Percentiles rank a stretch among this genome's conserved stretches.
These are phyloP conservation scores for Dicyrtoma fusca DNA, from an alignment of 2,888 invertebrate species.

Conservation along the genomic window DNA sequence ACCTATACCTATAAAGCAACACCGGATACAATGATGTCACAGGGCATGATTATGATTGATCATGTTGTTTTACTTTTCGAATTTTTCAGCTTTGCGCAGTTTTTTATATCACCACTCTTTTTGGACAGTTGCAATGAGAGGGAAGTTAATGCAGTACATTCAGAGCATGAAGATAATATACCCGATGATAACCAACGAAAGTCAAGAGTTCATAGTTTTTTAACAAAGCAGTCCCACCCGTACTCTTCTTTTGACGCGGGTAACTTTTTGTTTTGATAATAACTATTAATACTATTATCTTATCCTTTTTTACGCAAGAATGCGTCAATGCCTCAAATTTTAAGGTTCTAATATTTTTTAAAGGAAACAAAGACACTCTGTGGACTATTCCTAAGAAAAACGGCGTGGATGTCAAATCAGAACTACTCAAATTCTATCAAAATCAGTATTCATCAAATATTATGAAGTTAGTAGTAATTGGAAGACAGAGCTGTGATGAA, in stretches of 20 bases:
- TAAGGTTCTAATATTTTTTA: no score
- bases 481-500: slow-evolving; percentile 58
- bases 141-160: slow-evolving; percentile 88
- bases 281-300: no score
- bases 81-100: slow-evolving; percentile 81
- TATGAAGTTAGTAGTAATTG: slow-evolving; percentile 42
- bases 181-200: slow-evolving; percentile 87
- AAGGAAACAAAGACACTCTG: slow-evolving; percentile 43
- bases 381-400: slow-evolving; percentile 34
- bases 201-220: slow-evolving; percentile 83
- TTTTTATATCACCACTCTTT: slow-evolving; percentile 90
- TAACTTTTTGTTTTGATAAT: no score
- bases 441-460: slow-evolving; percentile 41
- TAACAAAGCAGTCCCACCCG: slow-evolving; percentile 75
- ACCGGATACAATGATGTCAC: no score
- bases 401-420: slow-evolving; percentile 39
- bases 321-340: no score
- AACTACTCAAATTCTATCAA: slow-evolving; percentile 34
- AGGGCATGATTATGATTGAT: no score
- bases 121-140: slow-evolving; percentile 86
- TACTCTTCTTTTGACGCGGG: slow-evolving; percentile 94
- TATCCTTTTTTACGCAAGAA: no score
- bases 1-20: no score
- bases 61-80: background rate
- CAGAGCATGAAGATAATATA: slow-evolving; percentile 93